These are phyloP conservation scores for Papilio polytes DNA, from an alignment of 1,140 invertebrate genomes.

Conservation along the genomic window DNA sequence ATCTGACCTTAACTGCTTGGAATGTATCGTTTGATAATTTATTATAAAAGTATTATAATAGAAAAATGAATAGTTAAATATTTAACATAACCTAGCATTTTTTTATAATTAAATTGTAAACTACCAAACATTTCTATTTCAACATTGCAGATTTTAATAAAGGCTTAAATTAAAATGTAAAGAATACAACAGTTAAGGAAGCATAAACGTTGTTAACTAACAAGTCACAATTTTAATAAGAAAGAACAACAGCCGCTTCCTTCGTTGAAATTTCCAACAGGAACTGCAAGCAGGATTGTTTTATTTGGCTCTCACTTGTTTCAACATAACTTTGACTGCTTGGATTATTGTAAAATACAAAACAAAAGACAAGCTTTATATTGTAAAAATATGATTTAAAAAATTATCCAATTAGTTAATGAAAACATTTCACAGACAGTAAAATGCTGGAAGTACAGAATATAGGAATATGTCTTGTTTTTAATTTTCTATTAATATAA, in stretches of 20 bases:
- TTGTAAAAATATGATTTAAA: no score
- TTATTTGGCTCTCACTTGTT: background rate
- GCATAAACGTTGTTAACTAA: conserved; percentile 24
- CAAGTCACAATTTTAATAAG: conserved; percentile 25
- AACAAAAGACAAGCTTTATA: background rate
- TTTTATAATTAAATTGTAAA: no score
- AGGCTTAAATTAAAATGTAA: conserved; percentile 3
- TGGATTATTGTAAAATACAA: conserved; percentile 1
- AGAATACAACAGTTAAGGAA: background rate
- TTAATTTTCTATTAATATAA: no score
- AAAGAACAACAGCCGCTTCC: conserved; percentile 24
- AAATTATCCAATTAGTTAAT: no score
- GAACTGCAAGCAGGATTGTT: conserved; percentile 1
- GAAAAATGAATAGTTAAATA: no score
- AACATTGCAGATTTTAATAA: background rate
- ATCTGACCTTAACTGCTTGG: background rate
- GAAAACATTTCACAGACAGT: no score
- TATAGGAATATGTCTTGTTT: no score
- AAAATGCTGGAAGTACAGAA: no score
- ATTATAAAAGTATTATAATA: no score
- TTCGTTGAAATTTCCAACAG: conserved; percentile 13
- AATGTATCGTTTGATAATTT: no score
- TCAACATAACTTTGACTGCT: conserved; percentile 3
- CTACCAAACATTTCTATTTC: background rate
- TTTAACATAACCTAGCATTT: background rate